These are phyloP conservation scores for Dasypolia templi DNA, from an alignment of 2,888 invertebrate genomes.

Conservation along the genomic window DNA sequence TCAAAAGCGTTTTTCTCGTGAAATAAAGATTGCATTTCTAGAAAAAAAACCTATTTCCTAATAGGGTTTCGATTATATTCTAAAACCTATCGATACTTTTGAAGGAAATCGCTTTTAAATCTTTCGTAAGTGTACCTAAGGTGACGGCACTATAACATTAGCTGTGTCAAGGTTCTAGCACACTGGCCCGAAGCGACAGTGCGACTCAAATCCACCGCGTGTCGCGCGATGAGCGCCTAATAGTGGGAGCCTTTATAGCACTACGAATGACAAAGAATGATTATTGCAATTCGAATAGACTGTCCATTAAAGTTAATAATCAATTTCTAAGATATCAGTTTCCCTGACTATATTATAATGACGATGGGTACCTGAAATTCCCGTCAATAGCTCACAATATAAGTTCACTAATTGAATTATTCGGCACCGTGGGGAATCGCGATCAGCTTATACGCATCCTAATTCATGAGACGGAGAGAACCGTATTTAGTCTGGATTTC, in stretches of 20 bases:
- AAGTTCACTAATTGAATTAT: conserved; percentile 53
- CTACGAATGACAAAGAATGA: not conserved
- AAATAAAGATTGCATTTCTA: no score
- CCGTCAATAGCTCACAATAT: conserved; percentile 25
- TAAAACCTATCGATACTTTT: no score
- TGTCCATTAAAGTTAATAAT: not conserved
- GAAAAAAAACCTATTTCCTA: no score
- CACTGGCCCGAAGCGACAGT: no score
- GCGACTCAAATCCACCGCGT: no score
- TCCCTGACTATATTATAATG: not conserved
- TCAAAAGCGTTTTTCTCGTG: no score
- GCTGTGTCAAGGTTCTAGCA: no score
- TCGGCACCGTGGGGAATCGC: conserved; percentile 13
- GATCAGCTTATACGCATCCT: conserved; percentile 47
- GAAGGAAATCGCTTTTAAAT: not conserved
- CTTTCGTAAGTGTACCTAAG: not conserved
- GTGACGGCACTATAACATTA: not conserved
- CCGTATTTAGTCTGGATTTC: conserved; percentile 14
- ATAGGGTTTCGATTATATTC: no score
- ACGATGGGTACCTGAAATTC: conserved; percentile 9
- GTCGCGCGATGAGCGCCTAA: no score
- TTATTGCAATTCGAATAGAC: not conserved
- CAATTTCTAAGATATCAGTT: not conserved
- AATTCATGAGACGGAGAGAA: conserved; percentile 41
- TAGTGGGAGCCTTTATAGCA: no score